phyloP scores from a whole-genome alignment of 2,113 vertebrate species.

The Sisor rabdophorus region DNA sequence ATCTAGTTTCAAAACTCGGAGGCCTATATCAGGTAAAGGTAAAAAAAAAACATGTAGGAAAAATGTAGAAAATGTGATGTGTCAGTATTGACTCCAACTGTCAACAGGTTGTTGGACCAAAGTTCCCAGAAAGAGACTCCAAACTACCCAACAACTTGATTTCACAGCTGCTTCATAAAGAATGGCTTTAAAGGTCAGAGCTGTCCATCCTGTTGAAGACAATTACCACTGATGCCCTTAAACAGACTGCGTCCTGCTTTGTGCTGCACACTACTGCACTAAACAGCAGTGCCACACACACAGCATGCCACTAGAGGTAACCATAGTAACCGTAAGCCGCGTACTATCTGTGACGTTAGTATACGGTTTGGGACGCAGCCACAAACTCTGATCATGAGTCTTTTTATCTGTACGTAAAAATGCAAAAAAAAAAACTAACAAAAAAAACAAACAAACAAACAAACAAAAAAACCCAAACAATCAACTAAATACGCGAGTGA shows the following conservation, averaged over 20 bases:
- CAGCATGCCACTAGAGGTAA: slow-evolving; percentile 11
- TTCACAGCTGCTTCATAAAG: neutral
- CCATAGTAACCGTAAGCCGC: neutral
- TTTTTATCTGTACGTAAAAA: too few relatives aligned
- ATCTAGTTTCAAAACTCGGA: neutral
- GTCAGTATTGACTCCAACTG: neutral
- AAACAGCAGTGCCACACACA: neutral
- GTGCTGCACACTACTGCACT: neutral
- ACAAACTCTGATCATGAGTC: slow-evolving; percentile 28
- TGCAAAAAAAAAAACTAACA: too few relatives aligned
- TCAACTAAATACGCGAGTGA: too few relatives aligned
- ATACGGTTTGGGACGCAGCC: slow-evolving; percentile 6
- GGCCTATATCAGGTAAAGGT: neutral
- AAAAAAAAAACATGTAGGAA: neutral
- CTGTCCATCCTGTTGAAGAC: slow-evolving; percentile 1
- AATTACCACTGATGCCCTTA: neutral
- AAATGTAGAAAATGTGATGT: neutral
- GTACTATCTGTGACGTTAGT: neutral
- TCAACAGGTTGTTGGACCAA: slow-evolving; percentile 40
- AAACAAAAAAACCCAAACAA: too few relatives aligned
- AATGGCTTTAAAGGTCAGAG: slow-evolving; percentile 11
- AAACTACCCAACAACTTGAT: neutral
- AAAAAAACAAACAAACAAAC: too few relatives aligned
- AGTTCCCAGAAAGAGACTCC: neutral
- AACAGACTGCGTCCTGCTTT: slow-evolving; percentile 2